Conservation (phyloP, 1,140 invertebrate genomes). For the Neoseiulus cucumeris region DNA sequence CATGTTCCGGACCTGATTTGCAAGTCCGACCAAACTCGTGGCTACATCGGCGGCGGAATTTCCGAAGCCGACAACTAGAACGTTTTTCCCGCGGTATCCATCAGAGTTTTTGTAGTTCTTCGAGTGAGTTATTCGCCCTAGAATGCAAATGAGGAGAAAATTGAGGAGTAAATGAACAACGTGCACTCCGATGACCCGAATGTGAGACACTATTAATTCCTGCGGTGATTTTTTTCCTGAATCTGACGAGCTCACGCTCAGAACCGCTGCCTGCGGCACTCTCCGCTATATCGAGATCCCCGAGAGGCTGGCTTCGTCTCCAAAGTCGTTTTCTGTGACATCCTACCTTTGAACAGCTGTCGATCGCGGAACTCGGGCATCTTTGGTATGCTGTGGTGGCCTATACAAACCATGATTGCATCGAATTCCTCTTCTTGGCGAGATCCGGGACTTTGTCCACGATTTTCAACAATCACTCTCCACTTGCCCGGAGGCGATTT, state of each 20-base stretch:
- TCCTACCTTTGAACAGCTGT: slow-evolving; percentile 18
- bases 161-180: too few species aligned
- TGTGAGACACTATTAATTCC: too few species aligned
- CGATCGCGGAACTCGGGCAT: slow-evolving; percentile 22
- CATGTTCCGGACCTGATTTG: neutral
- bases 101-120: neutral
- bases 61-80: slow-evolving; percentile 7
- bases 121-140: neutral
- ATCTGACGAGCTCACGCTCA: too few species aligned
- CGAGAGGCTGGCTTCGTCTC: too few species aligned
- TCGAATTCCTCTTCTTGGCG: neutral
- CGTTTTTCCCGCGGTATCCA: neutral
- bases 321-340: neutral
- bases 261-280: too few species aligned
- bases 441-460: too few species aligned
- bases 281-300: too few species aligned
- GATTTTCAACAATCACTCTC: too few species aligned
- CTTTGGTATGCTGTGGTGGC: slow-evolving; percentile 24
- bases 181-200: too few species aligned
- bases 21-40: neutral
- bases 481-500: too few species aligned
- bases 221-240: too few species aligned
- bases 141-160: too few species aligned
- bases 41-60: slow-evolving; percentile 8
- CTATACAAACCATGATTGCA: slow-evolving; percentile 24